Base-by-base conservation (phyloP, 2,888 invertebrate genomes). In the Serrognathus titanus region DNA sequence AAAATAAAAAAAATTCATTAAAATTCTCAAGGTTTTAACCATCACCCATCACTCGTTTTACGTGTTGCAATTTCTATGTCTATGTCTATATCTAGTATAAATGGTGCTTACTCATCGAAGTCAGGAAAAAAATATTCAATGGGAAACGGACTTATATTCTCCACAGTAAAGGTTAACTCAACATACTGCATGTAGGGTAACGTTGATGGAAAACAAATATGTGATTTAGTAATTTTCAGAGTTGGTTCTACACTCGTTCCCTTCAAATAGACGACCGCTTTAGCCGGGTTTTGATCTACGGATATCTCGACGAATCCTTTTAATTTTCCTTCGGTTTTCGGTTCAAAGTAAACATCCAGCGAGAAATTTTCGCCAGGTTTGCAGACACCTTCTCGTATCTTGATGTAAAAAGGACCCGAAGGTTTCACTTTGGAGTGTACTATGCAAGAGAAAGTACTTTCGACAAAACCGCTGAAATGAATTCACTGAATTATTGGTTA, bases 41-140 rank as follows among this genome's bases (percentile, higher is more conserved):
- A n/a, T n/a, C n/a, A n/a, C n/a, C 16, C 16, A 16, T 16, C 16
- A 16, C 16, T 3, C 3, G 3, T 16, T 16, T 3, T 16, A 16
- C 0, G 16, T 16, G 16, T 16, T 16, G 6, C 11, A 45, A n/a
- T 8, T 31, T 31, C 45, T 49, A 20, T 38, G 20, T 8, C 46
- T 16, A 3, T 16, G 16, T 16, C 2, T 16, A 16, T 3, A 41
- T 12, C 24, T 31, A 31, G 7, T 31, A 4, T 24, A 31, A 5
- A 8, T 45, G 20, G 7, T 16, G 48, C 79, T 80, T 77, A 86
- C 86, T 75, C 70, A 70, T 89, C 87, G 68, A 82, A 83, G 71
- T 89, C 87, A 12, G 85, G 77, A 73, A 87, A 84, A 69, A 85
- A 86, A 48, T 88, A 78, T 74, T 89, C 89, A 13, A 89, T 79